Base-by-base conservation (phyloP, 2,888 invertebrate genomes). In the Sesamia inferens region DNA sequence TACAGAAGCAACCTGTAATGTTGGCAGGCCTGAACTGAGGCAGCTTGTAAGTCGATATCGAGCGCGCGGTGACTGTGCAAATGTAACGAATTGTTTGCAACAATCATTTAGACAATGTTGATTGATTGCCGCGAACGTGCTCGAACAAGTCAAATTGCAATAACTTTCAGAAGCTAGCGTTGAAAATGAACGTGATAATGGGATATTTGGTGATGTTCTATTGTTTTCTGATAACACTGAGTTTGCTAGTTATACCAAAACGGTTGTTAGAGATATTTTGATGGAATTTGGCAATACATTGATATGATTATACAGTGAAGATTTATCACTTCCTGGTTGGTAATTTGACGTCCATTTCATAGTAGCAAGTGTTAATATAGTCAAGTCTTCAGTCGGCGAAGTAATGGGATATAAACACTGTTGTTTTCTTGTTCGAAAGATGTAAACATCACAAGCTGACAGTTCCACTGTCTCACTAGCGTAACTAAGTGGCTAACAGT, bases 81-180 rank as follows among this genome's bases (percentile, higher is more conserved):
- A 85, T 82, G 83, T 83, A 85, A 87, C 87, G 83, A 90, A 90
- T 90, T 88, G 90, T 89, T 89, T 83, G 85, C 81, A 84, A 84
- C 87, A 86, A 86, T 87, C 74, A 82, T 84, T 85, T 74, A 81
- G 78, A 76, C 82, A 75, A 72, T 77, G 84, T 80, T 87, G 85
- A 88, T 85, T 87, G 82, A 88, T 88, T 85, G 82, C 79, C 64
- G 68, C 72, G 59, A 6, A 22, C 61, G 31, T 14, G 71, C 69
- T 71, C 11, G 59, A 47, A 58, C 67, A 54, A 75, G 76, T 74
- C 67, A 75, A 79, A 82, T 82, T 82, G 48, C 69, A 81, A 81
- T 81, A 75, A 79, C 81, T 81, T 67, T 22, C 44, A 51, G 75
- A 78, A 54, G 64, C 75, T 48, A n/a, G 11, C 42, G 39, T 51